These are phyloP conservation scores for Epinephelus fuscoguttatus DNA, from an alignment of 2,113 vertebrate species.

Conservation along the genomic window DNA sequence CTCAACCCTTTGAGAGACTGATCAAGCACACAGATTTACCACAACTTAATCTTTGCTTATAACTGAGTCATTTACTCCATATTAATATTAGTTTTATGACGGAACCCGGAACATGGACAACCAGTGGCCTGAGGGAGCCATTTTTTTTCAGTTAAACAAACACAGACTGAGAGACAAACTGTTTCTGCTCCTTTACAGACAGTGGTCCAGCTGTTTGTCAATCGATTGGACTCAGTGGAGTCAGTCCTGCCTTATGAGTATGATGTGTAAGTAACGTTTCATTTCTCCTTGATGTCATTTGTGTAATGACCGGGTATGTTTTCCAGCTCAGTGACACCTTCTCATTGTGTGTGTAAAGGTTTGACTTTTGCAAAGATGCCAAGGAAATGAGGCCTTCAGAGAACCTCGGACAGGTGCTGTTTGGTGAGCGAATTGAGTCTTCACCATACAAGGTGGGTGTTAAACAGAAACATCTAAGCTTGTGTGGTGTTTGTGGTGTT, in stretches of 20 bases:
- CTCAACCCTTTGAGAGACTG: neutral
- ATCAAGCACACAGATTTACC: neutral
- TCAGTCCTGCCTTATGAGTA: slow-evolving; percentile 99
- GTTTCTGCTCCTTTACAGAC: slow-evolving; percentile 83
- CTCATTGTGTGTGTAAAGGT: slow-evolving; percentile 80
- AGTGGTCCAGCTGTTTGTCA: slow-evolving; percentile 94
- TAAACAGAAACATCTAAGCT: neutral
- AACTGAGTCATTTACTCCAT: neutral
- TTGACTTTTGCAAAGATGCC: slow-evolving; percentile 95
- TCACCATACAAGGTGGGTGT: slow-evolving; percentile 94
- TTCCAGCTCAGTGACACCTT: neutral
- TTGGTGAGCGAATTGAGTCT: slow-evolving; percentile 97
- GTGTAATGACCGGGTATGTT: neutral
- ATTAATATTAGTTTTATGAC: neutral
- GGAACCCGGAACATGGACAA: neutral
- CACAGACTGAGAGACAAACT: neutral
- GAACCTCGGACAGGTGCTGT: slow-evolving; percentile 98
- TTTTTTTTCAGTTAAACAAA: neutral
- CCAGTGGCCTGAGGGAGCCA: no score
- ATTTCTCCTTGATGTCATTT: neutral
- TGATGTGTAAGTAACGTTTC: slow-evolving; percentile 90
- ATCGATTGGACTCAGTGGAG: slow-evolving; percentile 98
- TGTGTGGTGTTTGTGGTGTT: neutral
- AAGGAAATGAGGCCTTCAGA: slow-evolving; percentile 94
- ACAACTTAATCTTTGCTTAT: neutral